A percentile compares a stretch with the other conserved stretches of the same genome.
These are phyloP conservation scores for Adelphocoris suturalis DNA, from an alignment of 2,888 invertebrate species.

Conservation along the genomic window DNA sequence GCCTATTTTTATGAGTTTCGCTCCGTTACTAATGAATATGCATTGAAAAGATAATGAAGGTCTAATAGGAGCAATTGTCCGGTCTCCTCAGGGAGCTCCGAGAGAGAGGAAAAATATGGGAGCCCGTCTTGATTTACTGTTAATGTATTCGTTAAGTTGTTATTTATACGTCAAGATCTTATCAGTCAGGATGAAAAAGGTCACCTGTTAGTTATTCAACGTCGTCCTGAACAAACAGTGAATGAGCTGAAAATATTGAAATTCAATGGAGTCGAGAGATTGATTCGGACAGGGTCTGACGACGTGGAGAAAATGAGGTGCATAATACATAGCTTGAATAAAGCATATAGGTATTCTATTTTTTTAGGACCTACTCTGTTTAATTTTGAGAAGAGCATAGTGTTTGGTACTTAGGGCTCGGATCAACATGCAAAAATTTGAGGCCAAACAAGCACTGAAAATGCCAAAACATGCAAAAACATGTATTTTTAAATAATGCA, in stretches of 20 bases:
- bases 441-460: too few relatives aligned
- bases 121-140: neutral
- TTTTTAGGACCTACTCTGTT: too few relatives aligned
- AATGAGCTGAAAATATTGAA: neutral
- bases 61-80: constrained; percentile 24
- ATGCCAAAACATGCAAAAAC: too few relatives aligned
- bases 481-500: too few relatives aligned
- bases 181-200: neutral
- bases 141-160: constrained; percentile 35
- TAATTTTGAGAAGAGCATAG: too few relatives aligned
- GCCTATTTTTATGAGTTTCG: constrained; percentile 1
- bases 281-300: too few relatives aligned
- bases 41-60: constrained; percentile 21
- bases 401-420: too few relatives aligned
- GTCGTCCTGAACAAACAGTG: neutral
- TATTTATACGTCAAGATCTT: neutral
- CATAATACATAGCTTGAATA: too few relatives aligned
- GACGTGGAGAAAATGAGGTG: too few relatives aligned
- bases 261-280: too few relatives aligned
- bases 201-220: neutral
- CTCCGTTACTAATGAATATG: constrained; percentile 27
- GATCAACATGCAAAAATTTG: too few relatives aligned
- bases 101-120: neutral
- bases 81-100: neutral
- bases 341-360: too few relatives aligned